Percentiles rank a stretch among this genome's conserved stretches.
Conservation (phyloP, 2,797 vertebrate genomes). For the Pelochelys cantorii region DNA sequence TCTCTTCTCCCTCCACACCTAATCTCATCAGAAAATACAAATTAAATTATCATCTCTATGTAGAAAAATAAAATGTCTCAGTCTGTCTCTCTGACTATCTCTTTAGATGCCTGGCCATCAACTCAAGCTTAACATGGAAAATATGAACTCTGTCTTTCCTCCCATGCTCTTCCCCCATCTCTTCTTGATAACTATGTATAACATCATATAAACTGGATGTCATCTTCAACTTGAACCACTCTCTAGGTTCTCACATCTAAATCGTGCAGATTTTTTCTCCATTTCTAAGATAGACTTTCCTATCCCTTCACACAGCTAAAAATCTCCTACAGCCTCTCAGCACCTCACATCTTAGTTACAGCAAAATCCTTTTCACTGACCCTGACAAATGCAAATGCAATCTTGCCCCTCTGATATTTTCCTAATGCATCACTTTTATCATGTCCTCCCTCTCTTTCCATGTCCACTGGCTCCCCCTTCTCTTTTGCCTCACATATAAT, state of each 20-base stretch:
- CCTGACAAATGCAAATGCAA: constrained; percentile 49
- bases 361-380: constrained; percentile 41
- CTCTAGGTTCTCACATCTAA: not conserved
- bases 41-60: not conserved
- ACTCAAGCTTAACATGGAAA: not conserved
- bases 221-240: not conserved
- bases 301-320: constrained; percentile 18
- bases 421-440: constrained; percentile 8
- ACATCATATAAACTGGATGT: not conserved
- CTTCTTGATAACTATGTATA: not conserved
- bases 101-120: not conserved
- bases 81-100: not conserved
- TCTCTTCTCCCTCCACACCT: not conserved
- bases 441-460: not conserved
- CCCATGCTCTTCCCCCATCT: not conserved
- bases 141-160: not conserved
- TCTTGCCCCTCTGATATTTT: constrained; percentile 24
- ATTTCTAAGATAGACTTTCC: not conserved
- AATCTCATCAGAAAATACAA: not conserved
- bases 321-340: not conserved
- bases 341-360: constrained; percentile 24
- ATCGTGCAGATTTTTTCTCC: not conserved
- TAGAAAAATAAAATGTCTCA: not conserved
- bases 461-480: not conserved
- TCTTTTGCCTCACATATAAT: not conserved